These are phyloP conservation scores for Halcyon senegalensis DNA, from an alignment of 2,113 vertebrate species.

Conservation along the genomic window DNA sequence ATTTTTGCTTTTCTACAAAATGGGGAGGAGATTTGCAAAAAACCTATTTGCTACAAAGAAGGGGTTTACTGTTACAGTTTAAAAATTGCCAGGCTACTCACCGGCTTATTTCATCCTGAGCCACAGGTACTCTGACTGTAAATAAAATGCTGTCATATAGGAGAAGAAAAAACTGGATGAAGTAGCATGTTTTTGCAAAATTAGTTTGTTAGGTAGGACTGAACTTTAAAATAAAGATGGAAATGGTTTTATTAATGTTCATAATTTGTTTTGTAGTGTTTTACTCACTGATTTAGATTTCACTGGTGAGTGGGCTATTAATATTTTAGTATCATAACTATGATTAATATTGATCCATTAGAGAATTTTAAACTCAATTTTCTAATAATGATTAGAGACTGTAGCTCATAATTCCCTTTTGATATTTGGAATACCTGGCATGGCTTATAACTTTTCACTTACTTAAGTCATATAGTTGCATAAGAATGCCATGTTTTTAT, in stretches of 20 bases:
- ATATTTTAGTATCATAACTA: not conserved
- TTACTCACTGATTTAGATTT: not conserved
- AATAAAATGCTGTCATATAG: not conserved
- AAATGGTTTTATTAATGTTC: not conserved
- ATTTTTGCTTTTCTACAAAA: not conserved
- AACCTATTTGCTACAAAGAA: not conserved
- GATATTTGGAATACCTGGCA: not conserved
- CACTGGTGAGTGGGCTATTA: not conserved
- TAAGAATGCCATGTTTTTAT: not conserved
- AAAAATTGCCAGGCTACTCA: not conserved
- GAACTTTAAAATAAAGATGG: not conserved
- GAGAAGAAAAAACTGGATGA: not conserved
- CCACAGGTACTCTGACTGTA: not conserved
- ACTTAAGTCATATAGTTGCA: not conserved
- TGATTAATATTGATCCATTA: not conserved
- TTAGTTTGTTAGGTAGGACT: not conserved
- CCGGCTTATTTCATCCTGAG: rapidly evolving
- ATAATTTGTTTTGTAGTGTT: not conserved
- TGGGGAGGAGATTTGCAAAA: not conserved
- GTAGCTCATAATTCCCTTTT: not conserved
- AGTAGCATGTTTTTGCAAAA: not conserved
- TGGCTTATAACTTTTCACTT: not conserved
- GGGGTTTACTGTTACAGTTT: not conserved
- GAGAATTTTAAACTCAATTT: not conserved
- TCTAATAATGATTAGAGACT: not conserved